Conservation (phyloP, 2,797 vertebrate species). For the Microhierax caerulescens region DNA sequence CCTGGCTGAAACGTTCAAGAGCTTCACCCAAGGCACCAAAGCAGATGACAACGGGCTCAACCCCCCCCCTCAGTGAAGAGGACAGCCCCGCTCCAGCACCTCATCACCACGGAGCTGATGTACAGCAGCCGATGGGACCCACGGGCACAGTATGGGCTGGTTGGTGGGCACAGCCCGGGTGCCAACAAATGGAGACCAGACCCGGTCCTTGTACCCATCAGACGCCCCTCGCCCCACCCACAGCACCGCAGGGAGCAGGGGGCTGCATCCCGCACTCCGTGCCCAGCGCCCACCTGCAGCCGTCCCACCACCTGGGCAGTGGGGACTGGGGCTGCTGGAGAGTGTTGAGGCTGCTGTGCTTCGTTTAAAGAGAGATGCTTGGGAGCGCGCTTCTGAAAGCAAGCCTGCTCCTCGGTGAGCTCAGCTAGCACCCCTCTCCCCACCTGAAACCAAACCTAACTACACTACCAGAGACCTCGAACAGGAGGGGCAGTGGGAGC, state of each 20-base stretch:
- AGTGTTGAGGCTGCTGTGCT: not conserved
- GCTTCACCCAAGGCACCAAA: rapidly evolving
- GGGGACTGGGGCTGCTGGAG: not conserved
- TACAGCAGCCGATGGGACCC: not conserved
- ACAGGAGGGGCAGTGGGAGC: not conserved
- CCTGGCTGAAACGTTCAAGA: not conserved
- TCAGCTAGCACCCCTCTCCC: not conserved
- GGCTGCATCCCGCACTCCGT: rapidly evolving
- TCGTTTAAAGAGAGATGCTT: not conserved
- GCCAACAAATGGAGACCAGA: not conserved
- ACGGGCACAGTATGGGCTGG: not conserved
- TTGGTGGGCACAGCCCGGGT: rapidly evolving
- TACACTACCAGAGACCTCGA: not conserved
- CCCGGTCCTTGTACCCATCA: rapidly evolving
- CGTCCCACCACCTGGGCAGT: rapidly evolving
- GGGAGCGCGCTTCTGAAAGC: not conserved
- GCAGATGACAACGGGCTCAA: rapidly evolving
- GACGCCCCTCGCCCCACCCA: rapidly evolving
- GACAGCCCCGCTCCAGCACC: not conserved
- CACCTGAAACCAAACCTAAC: not conserved
- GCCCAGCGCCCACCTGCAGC: rapidly evolving
- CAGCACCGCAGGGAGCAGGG: not conserved
- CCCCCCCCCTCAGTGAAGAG: rapidly evolving
- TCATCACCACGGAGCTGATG: rapidly evolving
- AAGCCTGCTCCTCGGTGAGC: not conserved